These are phyloP conservation scores for Phortica variegata DNA, from an alignment of 1,140 invertebrate species.

Conservation along the genomic window DNA sequence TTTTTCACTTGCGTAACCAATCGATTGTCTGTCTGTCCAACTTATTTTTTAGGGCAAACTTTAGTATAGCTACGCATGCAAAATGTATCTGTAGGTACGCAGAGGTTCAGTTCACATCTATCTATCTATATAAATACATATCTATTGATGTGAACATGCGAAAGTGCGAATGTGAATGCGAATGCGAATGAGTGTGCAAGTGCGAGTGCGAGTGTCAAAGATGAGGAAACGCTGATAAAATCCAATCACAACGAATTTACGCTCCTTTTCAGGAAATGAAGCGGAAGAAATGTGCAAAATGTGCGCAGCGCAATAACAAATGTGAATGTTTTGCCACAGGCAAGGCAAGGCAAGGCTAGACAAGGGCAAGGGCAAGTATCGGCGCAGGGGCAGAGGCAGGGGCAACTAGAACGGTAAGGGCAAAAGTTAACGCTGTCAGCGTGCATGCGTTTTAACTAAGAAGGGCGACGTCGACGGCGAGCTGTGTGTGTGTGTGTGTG, in stretches of 20 bases:
- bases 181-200: conserved; percentile 8
- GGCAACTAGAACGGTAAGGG: too few species aligned
- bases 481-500: conserved; percentile 6
- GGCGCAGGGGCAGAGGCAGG: too few species aligned
- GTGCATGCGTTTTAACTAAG: too few species aligned
- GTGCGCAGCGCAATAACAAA: too few species aligned
- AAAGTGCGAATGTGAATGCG: conserved; percentile 10
- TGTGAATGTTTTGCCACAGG: too few species aligned
- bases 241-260: conserved; percentile 55
- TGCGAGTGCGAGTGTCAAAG: conserved; percentile 36
- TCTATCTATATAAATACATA: too few species aligned
- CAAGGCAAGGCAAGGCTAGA: too few species aligned
- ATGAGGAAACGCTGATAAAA: conserved; percentile 53
- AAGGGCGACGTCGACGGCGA: too few species aligned
- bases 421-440: too few species aligned
- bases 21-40: conserved; percentile 33
- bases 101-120: conserved; percentile 17
- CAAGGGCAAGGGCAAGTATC: too few species aligned
- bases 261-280: conserved; percentile 54
- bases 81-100: conserved; percentile 1
- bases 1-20: conserved; percentile 54
- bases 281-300: conserved; percentile 54
- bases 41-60: too few species aligned
- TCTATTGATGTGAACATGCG: conserved; percentile 17
- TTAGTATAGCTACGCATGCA: too few species aligned